Evolutionary conservation across 2,888 invertebrate genomes (phyloP).

Genomic region (Pachliopta kotzebuea): DNA sequence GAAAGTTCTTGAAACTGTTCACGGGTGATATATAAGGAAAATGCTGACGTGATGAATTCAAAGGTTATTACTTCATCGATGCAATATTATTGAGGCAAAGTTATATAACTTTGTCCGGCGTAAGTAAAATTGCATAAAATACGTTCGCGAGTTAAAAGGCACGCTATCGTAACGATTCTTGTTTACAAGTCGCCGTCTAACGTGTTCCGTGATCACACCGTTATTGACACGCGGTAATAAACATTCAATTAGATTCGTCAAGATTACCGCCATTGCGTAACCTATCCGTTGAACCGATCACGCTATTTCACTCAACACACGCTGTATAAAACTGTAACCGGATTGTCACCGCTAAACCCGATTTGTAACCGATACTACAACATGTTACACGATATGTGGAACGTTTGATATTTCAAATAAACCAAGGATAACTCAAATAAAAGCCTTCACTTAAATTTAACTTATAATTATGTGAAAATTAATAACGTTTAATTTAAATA

Average conservation of each 20-base stretch:
- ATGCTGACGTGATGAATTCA: conserved; percentile 6
- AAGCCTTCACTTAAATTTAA: not conserved
- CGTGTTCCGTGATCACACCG: conserved; percentile 64
- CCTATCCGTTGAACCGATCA: conserved; percentile 57
- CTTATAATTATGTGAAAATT: not conserved
- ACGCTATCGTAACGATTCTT: conserved; percentile 22
- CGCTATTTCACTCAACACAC: conserved; percentile 67
- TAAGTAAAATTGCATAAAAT: conserved; percentile 29
- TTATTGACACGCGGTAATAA: conserved; percentile 61
- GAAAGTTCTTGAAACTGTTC: not conserved
- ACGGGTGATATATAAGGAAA: conserved; percentile 7
- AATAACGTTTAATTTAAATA: not conserved
- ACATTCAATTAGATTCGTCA: conserved; percentile 57
- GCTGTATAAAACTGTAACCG: conserved; percentile 55
- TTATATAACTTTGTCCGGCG: conserved; percentile 18
- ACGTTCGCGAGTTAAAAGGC: conserved; percentile 13
- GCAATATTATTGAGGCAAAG: conserved; percentile 20
- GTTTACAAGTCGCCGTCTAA: conserved; percentile 20
- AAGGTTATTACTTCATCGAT: conserved; percentile 22
- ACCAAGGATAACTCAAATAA: conserved; percentile 3
- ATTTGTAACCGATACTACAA: conserved; percentile 30
- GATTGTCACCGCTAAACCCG: conserved; percentile 54
- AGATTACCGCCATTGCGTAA: conserved; percentile 69
- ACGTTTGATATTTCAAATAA: conserved; percentile 9
- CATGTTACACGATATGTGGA: conserved; percentile 25